Evolutionary conservation across 2,888 invertebrate species (phyloP), one percentile per base, ranked within the genome.

Genomic region (Microplitis deprimator): DNA sequence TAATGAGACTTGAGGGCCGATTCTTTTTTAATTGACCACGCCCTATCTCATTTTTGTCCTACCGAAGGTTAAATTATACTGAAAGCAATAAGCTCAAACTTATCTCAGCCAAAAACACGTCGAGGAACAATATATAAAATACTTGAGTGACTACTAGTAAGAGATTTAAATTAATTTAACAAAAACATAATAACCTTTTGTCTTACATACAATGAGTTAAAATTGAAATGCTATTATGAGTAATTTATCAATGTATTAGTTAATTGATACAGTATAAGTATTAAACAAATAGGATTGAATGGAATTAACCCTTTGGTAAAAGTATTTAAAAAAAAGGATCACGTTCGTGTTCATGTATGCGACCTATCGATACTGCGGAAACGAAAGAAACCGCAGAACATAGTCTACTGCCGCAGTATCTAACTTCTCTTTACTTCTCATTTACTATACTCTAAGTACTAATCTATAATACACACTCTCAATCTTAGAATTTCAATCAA

Each of bases 1-100:
- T 81, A 83, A 83, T 79, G 77, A 81, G 80, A 84, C 74, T 80
- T 78, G 75, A 82, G 77, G 68, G 81, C 80, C 78, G 76, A 76
- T 78, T 82, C 77, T 79, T 80, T 79, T 79, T 76, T 80, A 78
- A 79, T 80, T 81, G 71, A 78, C 79, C 80, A 73, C 78, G 79
- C 76, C 77, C 67, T 16, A 69, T 76, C 75, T 65, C 70, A 75
- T 78, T 77, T 62, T 74, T 59, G 61, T 78, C 64, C 50, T 74
- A 29, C 10, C 60, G 60, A 68, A 73, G 75, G 71, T 78, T 75
- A 65, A 80, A 71, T 67, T 70, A 70, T 38, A 74, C 67, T 64
- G 67, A 60, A 61, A 67, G 61, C 65, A 70, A 77, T 74, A 74
- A 77, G 74, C 74, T 71, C 60, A 41, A 77, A 65, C 50, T 67